These are phyloP conservation scores for Astropecten irregularis DNA, from an alignment of 53 echinoderm and acorn worm genomes.

Conservation along the genomic window DNA sequence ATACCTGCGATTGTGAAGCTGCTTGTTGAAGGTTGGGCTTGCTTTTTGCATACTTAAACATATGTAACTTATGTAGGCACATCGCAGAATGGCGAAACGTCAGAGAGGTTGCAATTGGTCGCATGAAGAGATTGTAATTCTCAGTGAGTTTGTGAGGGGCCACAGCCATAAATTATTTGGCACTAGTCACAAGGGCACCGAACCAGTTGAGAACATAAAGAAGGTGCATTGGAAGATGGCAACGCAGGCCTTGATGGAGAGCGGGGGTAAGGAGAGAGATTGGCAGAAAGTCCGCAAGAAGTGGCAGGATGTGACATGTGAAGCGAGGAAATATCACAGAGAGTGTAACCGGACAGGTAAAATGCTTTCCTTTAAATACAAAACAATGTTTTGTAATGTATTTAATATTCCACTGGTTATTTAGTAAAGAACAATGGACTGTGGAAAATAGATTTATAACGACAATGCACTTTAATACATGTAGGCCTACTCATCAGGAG, in stretches of 20 bases:
- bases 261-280: neutral
- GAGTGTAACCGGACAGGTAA: constrained; percentile 4
- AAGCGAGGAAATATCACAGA: neutral
- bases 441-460: too few species aligned
- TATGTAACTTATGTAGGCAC: too few species aligned
- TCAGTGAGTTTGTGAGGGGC: neutral
- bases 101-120: neutral
- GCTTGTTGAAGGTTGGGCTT: too few species aligned
- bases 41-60: too few species aligned
- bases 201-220: neutral
- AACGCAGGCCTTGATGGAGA: neutral
- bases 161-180: neutral
- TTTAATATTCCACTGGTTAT: too few species aligned
- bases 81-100: neutral
- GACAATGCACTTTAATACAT: too few species aligned
- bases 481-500: too few species aligned
- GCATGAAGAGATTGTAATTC: neutral
- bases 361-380: too few species aligned
- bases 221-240: neutral
- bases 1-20: too few species aligned
- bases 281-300: constrained; percentile 6
- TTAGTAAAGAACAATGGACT: too few species aligned
- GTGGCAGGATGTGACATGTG: constrained; percentile 1
- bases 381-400: too few species aligned
- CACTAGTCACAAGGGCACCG: neutral